Conservation (phyloP, 2,113 vertebrate genomes). For the Synodontis membranacea region DNA sequence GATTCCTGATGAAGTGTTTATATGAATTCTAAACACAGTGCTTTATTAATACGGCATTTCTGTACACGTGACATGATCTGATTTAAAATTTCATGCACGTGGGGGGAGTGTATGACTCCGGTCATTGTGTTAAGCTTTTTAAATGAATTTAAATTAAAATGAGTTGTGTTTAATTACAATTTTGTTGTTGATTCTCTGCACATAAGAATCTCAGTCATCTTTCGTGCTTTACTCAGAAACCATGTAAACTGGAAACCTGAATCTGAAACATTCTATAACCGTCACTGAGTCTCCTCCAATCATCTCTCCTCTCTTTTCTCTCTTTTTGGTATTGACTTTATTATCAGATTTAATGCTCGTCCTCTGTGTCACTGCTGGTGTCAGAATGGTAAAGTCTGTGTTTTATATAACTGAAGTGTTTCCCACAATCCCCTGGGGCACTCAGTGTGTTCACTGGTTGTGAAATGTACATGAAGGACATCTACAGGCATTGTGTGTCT, state of each 20-base stretch:
- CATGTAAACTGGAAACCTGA: too few species aligned
- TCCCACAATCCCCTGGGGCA: neutral
- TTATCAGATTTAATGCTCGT: slow-evolving; percentile 32
- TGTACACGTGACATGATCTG: too few species aligned
- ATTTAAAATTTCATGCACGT: too few species aligned
- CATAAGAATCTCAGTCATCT: too few species aligned
- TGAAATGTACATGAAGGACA: slow-evolving; percentile 22
- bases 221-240: too few species aligned
- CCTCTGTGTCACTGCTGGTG: neutral
- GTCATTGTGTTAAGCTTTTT: too few species aligned
- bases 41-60: too few species aligned
- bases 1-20: neutral
- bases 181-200: neutral
- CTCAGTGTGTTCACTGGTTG: neutral
- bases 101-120: too few species aligned
- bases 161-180: neutral
- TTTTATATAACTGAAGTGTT: neutral
- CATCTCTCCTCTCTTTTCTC: neutral
- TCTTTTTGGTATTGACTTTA: slow-evolving; percentile 12
- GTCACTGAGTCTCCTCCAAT: neutral
- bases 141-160: too few species aligned
- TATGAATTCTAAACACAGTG: too few species aligned
- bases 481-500: neutral
- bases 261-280: too few species aligned
- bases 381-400: neutral